Percentiles rank a stretch among this genome's conserved stretches.
phyloP scores from a whole-genome alignment of 2,113 vertebrate species.

The Seriola rivoliana region DNA sequence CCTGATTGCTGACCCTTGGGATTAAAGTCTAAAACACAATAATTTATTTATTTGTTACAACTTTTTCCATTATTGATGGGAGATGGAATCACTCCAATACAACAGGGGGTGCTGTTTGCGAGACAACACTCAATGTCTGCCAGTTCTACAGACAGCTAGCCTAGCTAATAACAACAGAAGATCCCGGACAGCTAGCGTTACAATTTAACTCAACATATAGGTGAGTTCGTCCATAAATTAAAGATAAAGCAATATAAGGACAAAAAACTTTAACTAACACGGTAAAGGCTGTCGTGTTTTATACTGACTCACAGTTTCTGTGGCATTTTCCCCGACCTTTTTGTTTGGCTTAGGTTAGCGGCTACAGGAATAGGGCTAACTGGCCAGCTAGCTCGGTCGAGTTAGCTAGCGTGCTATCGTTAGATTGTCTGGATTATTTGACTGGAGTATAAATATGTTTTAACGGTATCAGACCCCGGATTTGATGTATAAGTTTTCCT shows the following conservation, averaged over 20 bases:
- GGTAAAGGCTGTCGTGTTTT: accelerated
- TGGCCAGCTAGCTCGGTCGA: conserved; percentile 26
- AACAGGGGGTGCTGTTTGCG: conserved; percentile 32
- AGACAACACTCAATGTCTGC: neutral
- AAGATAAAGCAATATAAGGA: neutral
- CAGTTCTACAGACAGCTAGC: conserved; percentile 49
- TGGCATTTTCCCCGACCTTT: conserved; percentile 42
- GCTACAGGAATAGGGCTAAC: conserved; percentile 54
- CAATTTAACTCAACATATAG: conserved; percentile 53
- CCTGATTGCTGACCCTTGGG: neutral
- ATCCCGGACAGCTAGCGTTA: conserved; percentile 50
- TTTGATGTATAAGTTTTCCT: neutral
- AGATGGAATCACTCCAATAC: conserved; percentile 30
- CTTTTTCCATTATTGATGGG: neutral
- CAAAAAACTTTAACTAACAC: neutral
- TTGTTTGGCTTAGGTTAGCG: conserved; percentile 56
- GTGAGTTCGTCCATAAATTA: conserved; percentile 47
- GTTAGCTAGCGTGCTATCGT: conserved; percentile 44
- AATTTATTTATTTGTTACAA: too few species aligned
- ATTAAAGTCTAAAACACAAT: neutral
- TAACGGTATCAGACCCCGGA: neutral
- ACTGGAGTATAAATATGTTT: neutral
- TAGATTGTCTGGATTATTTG: conserved; percentile 24
- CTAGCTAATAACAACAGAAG: conserved; percentile 79
- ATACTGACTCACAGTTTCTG: neutral